Conservation (phyloP, 1,140 invertebrate species). For the Drosophila navojoa region DNA sequence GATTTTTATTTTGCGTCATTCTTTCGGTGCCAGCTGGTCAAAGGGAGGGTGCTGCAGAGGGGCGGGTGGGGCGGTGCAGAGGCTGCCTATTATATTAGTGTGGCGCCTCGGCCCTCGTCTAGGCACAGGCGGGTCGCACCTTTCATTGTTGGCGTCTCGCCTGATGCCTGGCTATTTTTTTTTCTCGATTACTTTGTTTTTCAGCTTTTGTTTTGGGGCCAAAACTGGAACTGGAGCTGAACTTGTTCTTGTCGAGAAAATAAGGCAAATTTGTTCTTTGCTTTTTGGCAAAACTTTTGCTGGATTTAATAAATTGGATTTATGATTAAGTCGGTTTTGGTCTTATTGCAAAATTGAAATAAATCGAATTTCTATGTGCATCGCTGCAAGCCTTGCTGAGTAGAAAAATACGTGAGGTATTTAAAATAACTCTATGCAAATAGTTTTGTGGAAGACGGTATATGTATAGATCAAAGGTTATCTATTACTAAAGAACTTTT, state of each 20-base stretch:
- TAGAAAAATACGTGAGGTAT: background rate
- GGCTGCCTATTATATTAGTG: constrained; percentile 3
- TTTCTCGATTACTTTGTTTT: background rate
- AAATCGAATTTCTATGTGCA: constrained; percentile 39
- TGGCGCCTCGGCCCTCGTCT: constrained; percentile 27
- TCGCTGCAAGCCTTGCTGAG: constrained; percentile 1
- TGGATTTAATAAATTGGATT: constrained; percentile 55
- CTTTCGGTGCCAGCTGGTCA: constrained; percentile 16
- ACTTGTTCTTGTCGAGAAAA: constrained; percentile 54
- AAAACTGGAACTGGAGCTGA: constrained; percentile 30
- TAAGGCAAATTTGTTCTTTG: constrained; percentile 35
- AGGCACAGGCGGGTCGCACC: constrained; percentile 39
- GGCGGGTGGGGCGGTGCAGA: background rate
- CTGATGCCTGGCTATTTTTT: constrained; percentile 17
- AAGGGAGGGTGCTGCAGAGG: background rate
- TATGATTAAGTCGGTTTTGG: constrained; percentile 42
- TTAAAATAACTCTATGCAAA: background rate
- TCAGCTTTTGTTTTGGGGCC: constrained; percentile 9
- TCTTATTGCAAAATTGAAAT: constrained; percentile 44
- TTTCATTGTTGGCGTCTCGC: constrained; percentile 48
- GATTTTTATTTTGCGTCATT: constrained; percentile 66
- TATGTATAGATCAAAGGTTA: no score
- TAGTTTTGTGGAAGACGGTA: background rate
- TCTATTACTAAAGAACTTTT: no score
- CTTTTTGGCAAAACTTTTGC: constrained; percentile 42